Percentiles rank a stretch among this genome's conserved stretches.
Evolutionary conservation across 2,888 invertebrate genomes (phyloP).

Genomic region (Oasisia sp.): DNA sequence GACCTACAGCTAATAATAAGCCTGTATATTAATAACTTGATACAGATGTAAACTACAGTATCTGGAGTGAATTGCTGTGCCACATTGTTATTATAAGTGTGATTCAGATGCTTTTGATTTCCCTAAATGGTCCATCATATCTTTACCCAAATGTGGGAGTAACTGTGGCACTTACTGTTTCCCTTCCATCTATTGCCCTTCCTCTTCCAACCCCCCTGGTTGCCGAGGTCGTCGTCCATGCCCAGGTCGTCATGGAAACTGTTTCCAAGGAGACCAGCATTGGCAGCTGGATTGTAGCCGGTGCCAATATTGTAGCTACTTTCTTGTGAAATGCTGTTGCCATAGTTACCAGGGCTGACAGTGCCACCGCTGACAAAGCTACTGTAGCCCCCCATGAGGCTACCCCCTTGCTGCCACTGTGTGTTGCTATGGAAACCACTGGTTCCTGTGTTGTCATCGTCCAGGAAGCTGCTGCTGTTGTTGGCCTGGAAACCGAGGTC

Average conservation of each 20-base stretch:
- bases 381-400: not conserved
- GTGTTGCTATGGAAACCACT: slow-evolving; percentile 5
- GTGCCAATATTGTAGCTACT: not conserved
- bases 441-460: not conserved
- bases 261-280: not conserved
- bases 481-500: not conserved
- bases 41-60: too few species aligned
- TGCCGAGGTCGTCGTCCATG: not conserved
- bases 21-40: too few species aligned
- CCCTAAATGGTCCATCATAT: not conserved
- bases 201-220: not conserved
- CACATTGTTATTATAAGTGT: too few species aligned
- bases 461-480: not conserved
- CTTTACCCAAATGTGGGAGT: not conserved
- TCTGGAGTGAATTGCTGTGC: too few species aligned
- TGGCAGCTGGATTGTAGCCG: not conserved
- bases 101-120: too few species aligned
- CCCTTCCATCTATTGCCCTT: not conserved
- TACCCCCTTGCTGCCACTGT: not conserved
- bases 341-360: not conserved
- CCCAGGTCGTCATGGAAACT: not conserved
- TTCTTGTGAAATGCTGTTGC: not conserved
- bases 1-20: too few species aligned
- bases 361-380: not conserved
- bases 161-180: not conserved